Evolutionary conservation across 2,888 invertebrate genomes (phyloP), one percentile per base, ranked within the genome.

Genomic region (Muschampia plurimacula): DNA sequence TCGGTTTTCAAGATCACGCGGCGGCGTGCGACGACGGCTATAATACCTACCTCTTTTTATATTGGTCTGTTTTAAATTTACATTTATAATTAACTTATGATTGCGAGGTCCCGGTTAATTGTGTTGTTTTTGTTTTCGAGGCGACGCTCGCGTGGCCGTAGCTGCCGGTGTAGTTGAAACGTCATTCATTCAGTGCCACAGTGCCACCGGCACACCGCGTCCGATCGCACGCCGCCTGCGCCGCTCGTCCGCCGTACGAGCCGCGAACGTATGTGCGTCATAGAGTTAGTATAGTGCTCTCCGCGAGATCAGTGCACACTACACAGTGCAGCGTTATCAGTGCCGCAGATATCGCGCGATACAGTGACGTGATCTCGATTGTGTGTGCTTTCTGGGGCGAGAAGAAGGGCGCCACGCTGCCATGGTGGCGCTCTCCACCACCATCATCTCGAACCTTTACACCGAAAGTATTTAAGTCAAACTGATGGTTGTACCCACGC

Each of bases 61-160:
- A 6, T 7, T 7, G 39, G 4, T 39, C 4, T 7, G 7, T 15
- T 52, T 52, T 7, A 52, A 52, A 6, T 15, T 15, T 52, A 52
- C 52, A 52, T 52, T 52, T 52, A 52, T 52, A 52, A 52, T 52
- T 15, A 52, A 15, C 15, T 15, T 15, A 52, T 52, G 52, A 52
- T 52, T 8, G 52, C 8, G 15, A 52, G 15, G 52, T 52, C 15
- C 15, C 52, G 52, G 52, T 52, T 52, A 52, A 52, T 15, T 15
- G 52, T 52, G 52, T 52, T 52, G 52, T 52, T 52, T 52, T 52
- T 52, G 52, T 15, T 52, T 52, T 15, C n/a, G 52, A 52, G 8
- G 49, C n/a, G 46, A 13, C 49, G 52, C 15, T 52, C 15, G 15
- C 52, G 52, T 2, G n/a, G 52, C 52, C 52, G 52, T 8, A 15